phyloP scores from a whole-genome alignment of 2,113 vertebrate species.

The Mohoua ochrocephala region DNA sequence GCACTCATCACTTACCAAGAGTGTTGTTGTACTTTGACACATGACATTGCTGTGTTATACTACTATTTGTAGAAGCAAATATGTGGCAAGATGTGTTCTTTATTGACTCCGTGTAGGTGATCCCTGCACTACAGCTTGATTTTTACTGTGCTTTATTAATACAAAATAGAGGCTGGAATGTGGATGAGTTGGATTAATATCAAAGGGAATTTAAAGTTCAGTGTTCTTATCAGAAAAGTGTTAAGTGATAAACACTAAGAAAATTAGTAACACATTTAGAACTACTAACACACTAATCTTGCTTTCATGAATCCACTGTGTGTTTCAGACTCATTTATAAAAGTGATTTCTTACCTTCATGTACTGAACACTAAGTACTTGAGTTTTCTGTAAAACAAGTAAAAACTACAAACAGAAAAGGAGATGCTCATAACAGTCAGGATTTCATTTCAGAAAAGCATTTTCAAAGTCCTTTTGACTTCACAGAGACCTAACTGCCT shows the following conservation, averaged over 20 bases:
- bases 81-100: neutral
- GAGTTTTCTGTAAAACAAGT: neutral
- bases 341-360: neutral
- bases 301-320: neutral
- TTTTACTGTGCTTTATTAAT: neutral
- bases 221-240: neutral
- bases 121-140: neutral
- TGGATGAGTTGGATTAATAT: neutral
- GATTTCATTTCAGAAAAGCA: neutral
- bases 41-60: neutral
- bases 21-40: neutral
- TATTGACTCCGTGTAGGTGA: neutral
- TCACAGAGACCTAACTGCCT: neutral
- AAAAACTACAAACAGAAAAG: neutral
- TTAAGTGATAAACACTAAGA: neutral
- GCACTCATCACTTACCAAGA: neutral
- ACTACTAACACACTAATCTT: neutral
- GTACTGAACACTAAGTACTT: neutral
- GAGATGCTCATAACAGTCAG: neutral
- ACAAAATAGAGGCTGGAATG: neutral
- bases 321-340: neutral
- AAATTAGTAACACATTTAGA: neutral
- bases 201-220: neutral
- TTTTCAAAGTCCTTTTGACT: neutral
- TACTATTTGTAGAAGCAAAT: neutral